Evolutionary conservation across 2,888 invertebrate genomes (phyloP).

Genomic region (Mythimna albipuncta): DNA sequence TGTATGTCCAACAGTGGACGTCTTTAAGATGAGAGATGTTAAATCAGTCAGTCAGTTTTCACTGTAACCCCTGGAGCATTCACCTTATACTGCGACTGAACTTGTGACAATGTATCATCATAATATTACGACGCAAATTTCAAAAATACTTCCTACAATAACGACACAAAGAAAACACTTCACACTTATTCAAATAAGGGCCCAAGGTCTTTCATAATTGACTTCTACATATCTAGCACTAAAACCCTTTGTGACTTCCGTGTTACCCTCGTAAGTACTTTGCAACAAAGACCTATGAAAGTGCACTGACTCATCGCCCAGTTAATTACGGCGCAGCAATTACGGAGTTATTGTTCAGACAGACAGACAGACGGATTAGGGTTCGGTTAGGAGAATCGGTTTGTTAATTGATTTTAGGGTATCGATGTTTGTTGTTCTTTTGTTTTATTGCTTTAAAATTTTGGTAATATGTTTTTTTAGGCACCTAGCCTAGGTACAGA

Average conservation of each 20-base stretch:
- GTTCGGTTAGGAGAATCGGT: constrained; percentile 54
- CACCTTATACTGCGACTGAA: too few relatives aligned
- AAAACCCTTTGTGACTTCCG: constrained; percentile 62
- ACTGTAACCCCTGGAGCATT: too few relatives aligned
- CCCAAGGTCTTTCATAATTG: constrained; percentile 60
- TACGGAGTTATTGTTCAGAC: constrained; percentile 66
- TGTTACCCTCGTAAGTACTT: constrained; percentile 41
- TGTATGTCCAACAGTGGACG: too few relatives aligned
- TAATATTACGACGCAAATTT: constrained; percentile 19
- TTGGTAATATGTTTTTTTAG: too few relatives aligned
- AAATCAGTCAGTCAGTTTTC: too few relatives aligned
- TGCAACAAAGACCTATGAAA: constrained; percentile 67
- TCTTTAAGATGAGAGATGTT: too few relatives aligned
- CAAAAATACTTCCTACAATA: constrained; percentile 48
- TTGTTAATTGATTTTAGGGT: constrained; percentile 36
- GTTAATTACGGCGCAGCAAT: constrained; percentile 63
- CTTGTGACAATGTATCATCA: constrained; percentile 3
- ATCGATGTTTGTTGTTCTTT: constrained; percentile 24
- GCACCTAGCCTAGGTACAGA: too few relatives aligned
- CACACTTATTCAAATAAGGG: constrained; percentile 52
- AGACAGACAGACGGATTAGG: constrained; percentile 67
- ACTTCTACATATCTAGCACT: constrained; percentile 58
- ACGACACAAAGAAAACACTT: constrained; percentile 48
- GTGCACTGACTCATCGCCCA: constrained; percentile 62
- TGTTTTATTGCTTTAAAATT: not conserved